These are phyloP conservation scores for Lynx canadensis DNA, from an alignment of 2,113 vertebrate species.

Conservation along the genomic window DNA sequence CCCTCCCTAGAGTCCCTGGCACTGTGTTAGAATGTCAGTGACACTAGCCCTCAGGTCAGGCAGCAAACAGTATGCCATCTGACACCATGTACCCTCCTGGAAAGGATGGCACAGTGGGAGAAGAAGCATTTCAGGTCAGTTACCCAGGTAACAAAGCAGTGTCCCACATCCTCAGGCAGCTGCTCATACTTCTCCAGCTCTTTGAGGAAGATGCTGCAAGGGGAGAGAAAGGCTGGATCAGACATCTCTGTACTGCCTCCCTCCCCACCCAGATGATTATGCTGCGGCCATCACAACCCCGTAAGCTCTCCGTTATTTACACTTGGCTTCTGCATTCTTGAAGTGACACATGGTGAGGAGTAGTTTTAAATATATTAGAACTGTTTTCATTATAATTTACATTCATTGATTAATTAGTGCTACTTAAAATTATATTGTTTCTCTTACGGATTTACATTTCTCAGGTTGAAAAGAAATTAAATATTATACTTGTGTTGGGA, in stretches of 20 bases:
- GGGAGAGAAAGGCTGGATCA: conserved; percentile 74
- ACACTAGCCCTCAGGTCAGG: not conserved
- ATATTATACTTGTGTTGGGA: not conserved
- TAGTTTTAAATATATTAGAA: not conserved
- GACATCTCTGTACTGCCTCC: conserved; percentile 6
- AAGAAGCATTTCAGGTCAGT: conserved; percentile 71
- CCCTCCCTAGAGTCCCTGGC: not conserved
- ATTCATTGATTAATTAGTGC: not conserved
- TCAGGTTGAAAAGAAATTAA: not conserved
- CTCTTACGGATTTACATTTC: not conserved
- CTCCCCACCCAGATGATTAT: not conserved
- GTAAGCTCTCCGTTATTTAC: not conserved
- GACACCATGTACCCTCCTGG: not conserved
- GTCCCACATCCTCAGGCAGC: conserved; percentile 97
- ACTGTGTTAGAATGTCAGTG: not conserved
- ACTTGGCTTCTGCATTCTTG: not conserved
- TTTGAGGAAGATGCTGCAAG: conserved; percentile 96
- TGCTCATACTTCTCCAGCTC: conserved; percentile 99
- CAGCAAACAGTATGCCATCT: not conserved
- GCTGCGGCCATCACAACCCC: not conserved
- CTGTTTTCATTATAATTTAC: conserved; percentile 24
- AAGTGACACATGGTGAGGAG: not conserved
- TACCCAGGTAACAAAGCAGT: conserved; percentile 99
- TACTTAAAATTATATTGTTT: conserved; percentile 25
- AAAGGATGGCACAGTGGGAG: not conserved